phyloP scores from a whole-genome alignment of 2,888 invertebrate species.

The Cheilosia impressa region DNA sequence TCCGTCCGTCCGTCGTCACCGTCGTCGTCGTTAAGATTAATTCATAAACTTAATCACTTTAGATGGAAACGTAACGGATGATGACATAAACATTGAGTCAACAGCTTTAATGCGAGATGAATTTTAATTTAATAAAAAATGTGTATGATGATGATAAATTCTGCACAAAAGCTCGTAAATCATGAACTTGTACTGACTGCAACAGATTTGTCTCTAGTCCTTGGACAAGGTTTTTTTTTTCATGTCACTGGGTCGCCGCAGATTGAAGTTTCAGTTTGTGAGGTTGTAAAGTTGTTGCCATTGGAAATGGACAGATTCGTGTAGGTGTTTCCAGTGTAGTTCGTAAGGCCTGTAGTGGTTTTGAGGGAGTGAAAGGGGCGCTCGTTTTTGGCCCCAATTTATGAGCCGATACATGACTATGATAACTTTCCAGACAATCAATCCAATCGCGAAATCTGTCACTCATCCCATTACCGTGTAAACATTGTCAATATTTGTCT shows the following conservation, averaged over 20 bases:
- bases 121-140: slow-evolving; percentile 12
- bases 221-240: not conserved
- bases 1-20: slow-evolving; percentile 4
- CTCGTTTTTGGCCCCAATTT: too few relatives aligned
- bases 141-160: not conserved
- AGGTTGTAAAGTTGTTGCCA: too few relatives aligned
- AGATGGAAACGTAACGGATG: slow-evolving; percentile 13
- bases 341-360: too few relatives aligned
- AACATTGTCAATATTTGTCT: not conserved
- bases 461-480: not conserved
- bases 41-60: slow-evolving; percentile 30
- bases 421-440: not conserved
- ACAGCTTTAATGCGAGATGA: slow-evolving; percentile 12
- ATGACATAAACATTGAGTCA: slow-evolving; percentile 23
- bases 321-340: too few relatives aligned
- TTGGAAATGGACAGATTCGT: too few relatives aligned
- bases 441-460: not conserved
- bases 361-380: too few relatives aligned
- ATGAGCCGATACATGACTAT: not conserved
- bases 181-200: not conserved
- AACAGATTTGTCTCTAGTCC: not conserved
- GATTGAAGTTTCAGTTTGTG: too few relatives aligned
- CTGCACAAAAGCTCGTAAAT: slow-evolving; percentile 11
- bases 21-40: slow-evolving; percentile 13
- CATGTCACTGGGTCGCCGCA: too few relatives aligned